Evolutionary conservation across 2,113 vertebrate species (phyloP).

Genomic region (Embiotoca jacksoni): DNA sequence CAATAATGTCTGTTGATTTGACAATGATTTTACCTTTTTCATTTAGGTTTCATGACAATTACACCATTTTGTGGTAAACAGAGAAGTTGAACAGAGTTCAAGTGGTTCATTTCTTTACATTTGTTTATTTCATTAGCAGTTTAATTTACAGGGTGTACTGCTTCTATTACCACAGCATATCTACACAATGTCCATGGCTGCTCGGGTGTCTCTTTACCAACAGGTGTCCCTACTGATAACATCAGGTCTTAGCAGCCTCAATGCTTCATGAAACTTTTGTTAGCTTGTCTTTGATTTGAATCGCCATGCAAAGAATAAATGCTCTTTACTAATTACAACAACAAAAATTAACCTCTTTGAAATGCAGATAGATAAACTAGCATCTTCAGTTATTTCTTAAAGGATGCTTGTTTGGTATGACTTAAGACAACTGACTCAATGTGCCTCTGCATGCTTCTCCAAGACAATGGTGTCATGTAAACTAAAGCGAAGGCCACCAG

Average conservation of each 20-base stretch:
- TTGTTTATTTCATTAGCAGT: conserved; percentile 34
- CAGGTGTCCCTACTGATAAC: background rate
- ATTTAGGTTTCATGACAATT: too few species aligned
- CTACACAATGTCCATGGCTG: background rate
- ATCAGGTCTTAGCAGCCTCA: background rate
- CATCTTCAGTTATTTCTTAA: background rate
- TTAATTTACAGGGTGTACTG: conserved; percentile 23
- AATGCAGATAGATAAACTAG: background rate
- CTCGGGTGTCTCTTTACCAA: conserved; percentile 6
- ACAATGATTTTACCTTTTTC: too few species aligned
- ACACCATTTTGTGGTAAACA: too few species aligned
- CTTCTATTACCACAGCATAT: background rate
- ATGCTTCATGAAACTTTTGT: background rate
- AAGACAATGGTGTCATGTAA: background rate
- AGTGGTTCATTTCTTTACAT: background rate
- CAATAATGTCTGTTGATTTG: too few species aligned
- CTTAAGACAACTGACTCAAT: background rate
- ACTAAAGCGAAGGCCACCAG: conserved; percentile 29
- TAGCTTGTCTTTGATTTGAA: background rate
- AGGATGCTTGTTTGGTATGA: background rate
- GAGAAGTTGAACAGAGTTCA: too few species aligned
- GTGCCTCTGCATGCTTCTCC: background rate
- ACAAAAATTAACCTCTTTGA: background rate
- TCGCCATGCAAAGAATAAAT: background rate
- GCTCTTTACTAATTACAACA: background rate